A percentile compares a stretch with the other conserved stretches of the same genome.
These are phyloP conservation scores for Prochilodus magdalenae DNA, from an alignment of 2,113 vertebrate species.

Conservation along the genomic window DNA sequence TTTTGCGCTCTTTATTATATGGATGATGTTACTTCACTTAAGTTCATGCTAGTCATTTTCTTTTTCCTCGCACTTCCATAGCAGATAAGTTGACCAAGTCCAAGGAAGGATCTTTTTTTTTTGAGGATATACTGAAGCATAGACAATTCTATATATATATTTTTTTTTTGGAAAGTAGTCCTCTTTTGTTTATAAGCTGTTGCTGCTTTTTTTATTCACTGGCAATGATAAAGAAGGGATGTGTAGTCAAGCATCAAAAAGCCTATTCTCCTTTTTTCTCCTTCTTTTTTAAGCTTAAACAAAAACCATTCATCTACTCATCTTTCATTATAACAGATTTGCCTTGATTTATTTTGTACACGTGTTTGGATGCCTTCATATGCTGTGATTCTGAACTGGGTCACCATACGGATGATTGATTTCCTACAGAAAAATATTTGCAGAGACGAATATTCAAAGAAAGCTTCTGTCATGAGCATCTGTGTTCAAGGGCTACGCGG, in stretches of 20 bases:
- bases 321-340: constrained; percentile 44
- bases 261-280: constrained; percentile 7
- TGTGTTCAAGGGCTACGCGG: constrained; percentile 26
- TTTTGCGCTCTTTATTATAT: constrained; percentile 22
- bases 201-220: constrained; percentile 44
- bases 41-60: constrained; percentile 44
- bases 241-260: constrained; percentile 21
- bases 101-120: constrained; percentile 33
- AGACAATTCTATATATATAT: constrained; percentile 1
- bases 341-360: constrained; percentile 60
- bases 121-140: constrained; percentile 26
- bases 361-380: constrained; percentile 59
- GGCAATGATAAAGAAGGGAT: constrained; percentile 41
- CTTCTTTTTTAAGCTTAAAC: constrained; percentile 27
- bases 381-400: constrained; percentile 28
- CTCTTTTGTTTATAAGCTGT: constrained; percentile 44
- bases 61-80: constrained; percentile 31
- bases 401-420: constrained; percentile 15
- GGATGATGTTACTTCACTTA: constrained; percentile 29
- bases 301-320: constrained; percentile 28
- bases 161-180: constrained; percentile 38
- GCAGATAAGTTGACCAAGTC: constrained; percentile 21
- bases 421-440: constrained; percentile 33
- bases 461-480: constrained; percentile 54
- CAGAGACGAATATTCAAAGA: constrained; percentile 18